Base-by-base conservation (phyloP, 2,888 invertebrate genomes). In the Conistra vaccinii region DNA sequence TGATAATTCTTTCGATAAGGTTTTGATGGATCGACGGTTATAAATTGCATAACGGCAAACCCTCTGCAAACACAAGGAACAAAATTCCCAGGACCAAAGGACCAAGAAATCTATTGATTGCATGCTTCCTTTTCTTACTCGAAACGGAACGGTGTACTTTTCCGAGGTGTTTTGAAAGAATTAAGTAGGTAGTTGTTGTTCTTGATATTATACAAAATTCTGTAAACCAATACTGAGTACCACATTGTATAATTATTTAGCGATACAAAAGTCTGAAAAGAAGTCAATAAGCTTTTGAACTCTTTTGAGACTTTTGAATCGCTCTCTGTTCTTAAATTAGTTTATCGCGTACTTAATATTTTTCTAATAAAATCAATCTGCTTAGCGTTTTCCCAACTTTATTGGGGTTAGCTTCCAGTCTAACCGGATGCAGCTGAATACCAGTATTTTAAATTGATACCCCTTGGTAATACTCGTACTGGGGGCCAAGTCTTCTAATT, bases 1-100 rank as follows among this genome's bases (percentile, higher is more conserved):
- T 83, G 86, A 86, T 87, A 78, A 80, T 80, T 65, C 48, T 73
- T 57, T 51, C 61, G 86, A 86, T 84, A 87, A 84, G 66, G 63
- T 81, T 81, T 77, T 82, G 84, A 81, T 87, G 68, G 83, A 87
- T 84, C 51, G 85, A 77, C 74, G 72, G 76, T 82, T 79, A 29
- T 26, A 63, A 80, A 83, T 79, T 81, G 70, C 68, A 73, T 32
- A 69, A 68, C 53, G 48, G 29, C 14, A 39, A 68, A 39, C n/a
- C 20, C 14, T 35, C 3, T 20, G 17, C 20, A 17, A 17, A 48
- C 23, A 17, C 7, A 61, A 42, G 32, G 2, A 23, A 35, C 23
- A 29, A 65, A 55, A 55, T 65, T 68, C 80, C 14, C 75, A 75
- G 45, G 58, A 48, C 26, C 5, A 9, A 58, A 58, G 62, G 32